phyloP scores from a whole-genome alignment of 1,140 invertebrate genomes.

The Eriosoma lanigerum region DNA sequence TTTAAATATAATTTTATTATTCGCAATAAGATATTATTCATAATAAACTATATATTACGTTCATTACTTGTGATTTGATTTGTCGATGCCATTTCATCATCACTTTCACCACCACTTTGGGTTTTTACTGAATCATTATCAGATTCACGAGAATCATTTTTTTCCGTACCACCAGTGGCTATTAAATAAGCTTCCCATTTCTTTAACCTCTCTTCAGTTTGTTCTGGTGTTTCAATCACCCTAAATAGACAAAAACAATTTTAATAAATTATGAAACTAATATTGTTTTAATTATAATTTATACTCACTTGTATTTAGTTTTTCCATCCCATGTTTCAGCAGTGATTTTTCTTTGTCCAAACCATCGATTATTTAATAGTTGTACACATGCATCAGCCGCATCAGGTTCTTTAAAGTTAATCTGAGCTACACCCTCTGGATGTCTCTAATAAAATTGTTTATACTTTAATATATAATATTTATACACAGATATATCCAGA shows the following conservation, averaged over 20 bases:
- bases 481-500: too few relatives aligned
- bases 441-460: slow-evolving; percentile 68
- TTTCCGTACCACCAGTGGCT: slow-evolving; percentile 39
- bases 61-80: neutral
- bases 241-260: slow-evolving; percentile 58
- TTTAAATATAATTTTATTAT: neutral
- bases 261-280: neutral
- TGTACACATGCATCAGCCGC: slow-evolving; percentile 87
- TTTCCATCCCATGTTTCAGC: slow-evolving; percentile 94
- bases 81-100: slow-evolving; percentile 31
- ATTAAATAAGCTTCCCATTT: slow-evolving; percentile 85
- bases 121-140: slow-evolving; percentile 47
- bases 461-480: too few relatives aligned
- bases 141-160: slow-evolving; percentile 38
- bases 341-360: slow-evolving; percentile 78
- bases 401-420: slow-evolving; percentile 87
- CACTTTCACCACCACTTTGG: slow-evolving; percentile 46
- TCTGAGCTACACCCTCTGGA: slow-evolving; percentile 90
- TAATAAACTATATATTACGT: slow-evolving; percentile 35
- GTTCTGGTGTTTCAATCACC: slow-evolving; percentile 86
- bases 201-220: slow-evolving; percentile 76
- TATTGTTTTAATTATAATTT: slow-evolving; percentile 25
- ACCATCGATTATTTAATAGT: slow-evolving; percentile 89
- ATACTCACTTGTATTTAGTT: slow-evolving; percentile 81
- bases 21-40: slow-evolving; percentile 6